phyloP scores from a whole-genome alignment of 2,797 vertebrate species.

The Cryptoprocta ferox region DNA sequence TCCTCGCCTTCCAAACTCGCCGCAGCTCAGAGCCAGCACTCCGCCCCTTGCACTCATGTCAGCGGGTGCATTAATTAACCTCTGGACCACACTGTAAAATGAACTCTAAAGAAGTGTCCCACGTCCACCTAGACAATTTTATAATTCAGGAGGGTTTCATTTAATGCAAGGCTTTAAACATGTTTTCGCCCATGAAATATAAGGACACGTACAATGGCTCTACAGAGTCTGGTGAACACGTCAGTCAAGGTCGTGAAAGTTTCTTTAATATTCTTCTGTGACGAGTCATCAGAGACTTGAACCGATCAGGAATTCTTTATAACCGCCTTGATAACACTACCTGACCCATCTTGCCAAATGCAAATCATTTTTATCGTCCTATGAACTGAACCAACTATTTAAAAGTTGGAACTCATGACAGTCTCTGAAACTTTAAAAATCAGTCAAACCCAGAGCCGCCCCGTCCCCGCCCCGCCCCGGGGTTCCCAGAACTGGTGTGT shows the following conservation, averaged over 20 bases:
- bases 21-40: neutral
- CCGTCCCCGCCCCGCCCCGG: too few relatives aligned
- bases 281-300: slow-evolving; percentile 26
- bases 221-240: neutral
- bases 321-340: neutral
- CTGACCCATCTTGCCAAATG: slow-evolving; percentile 55
- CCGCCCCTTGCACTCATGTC: neutral
- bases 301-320: neutral
- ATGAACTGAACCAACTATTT: slow-evolving; percentile 34
- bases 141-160: slow-evolving; percentile 46
- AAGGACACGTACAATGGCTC: slow-evolving; percentile 1
- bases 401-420: slow-evolving; percentile 32
- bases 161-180: neutral
- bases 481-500: neutral
- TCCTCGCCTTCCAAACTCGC: neutral
- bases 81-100: neutral
- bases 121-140: slow-evolving; percentile 13
- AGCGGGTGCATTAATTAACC: neutral
- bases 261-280: slow-evolving; percentile 55
- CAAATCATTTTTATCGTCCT: slow-evolving; percentile 65
- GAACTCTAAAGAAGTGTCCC: neutral
- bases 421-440: neutral
- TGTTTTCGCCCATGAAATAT: neutral
- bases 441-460: neutral
- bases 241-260: neutral